Evolutionary conservation across 2,888 invertebrate species (phyloP).

Genomic region (Micropterix aruncella): DNA sequence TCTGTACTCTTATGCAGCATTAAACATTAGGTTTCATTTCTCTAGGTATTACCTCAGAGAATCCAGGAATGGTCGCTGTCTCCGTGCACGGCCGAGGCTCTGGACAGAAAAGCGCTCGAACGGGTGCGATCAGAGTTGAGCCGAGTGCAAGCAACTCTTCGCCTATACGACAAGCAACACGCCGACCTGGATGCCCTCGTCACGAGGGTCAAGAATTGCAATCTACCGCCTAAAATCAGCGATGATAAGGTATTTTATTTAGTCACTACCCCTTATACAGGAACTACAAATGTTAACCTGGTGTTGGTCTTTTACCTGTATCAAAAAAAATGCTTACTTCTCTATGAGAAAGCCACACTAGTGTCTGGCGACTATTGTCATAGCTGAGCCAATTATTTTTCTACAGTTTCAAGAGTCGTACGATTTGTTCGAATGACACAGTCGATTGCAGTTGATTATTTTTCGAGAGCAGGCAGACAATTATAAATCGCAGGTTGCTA

Average conservation of each 20-base stretch:
- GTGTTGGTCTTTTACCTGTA: too few species aligned
- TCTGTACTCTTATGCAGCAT: constrained; percentile 3
- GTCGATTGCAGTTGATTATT: too few species aligned
- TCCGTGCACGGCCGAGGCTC: constrained; percentile 75
- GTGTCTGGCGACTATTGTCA: too few species aligned
- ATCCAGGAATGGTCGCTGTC: constrained; percentile 89
- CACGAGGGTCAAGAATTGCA: constrained; percentile 50
- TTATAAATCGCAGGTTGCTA: too few species aligned
- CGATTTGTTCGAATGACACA: too few species aligned
- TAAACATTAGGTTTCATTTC: constrained; percentile 7
- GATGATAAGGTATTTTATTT: constrained; percentile 35
- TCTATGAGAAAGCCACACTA: too few species aligned
- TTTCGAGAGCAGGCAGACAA: too few species aligned
- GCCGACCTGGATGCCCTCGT: constrained; percentile 66
- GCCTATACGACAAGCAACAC: constrained; percentile 67
- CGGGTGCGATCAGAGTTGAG: constrained; percentile 67
- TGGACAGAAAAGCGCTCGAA: constrained; percentile 53
- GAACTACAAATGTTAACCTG: too few species aligned
- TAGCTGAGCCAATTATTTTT: too few species aligned
- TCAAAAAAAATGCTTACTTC: too few species aligned
- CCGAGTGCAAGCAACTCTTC: constrained; percentile 62
- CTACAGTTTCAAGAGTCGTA: too few species aligned
- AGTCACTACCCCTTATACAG: too few species aligned
- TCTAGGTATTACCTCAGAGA: constrained; percentile 68
- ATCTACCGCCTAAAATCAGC: constrained; percentile 46